Evolutionary conservation across 1,140 invertebrate genomes (phyloP).

Genomic region (Brachionus manjavacas): DNA sequence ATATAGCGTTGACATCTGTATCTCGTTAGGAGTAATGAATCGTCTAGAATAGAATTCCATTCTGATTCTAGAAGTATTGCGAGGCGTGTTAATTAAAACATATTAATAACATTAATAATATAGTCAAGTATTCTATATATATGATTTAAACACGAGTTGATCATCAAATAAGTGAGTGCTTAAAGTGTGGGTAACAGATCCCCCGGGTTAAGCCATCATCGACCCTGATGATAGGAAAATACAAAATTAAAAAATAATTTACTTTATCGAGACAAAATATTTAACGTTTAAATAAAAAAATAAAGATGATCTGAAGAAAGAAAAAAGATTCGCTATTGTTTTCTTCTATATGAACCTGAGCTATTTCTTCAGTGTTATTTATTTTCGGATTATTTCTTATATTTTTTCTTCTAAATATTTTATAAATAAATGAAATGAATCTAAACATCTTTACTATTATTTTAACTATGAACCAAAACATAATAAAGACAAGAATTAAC

Average conservation of each 20-base stretch:
- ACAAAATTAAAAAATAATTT: neutral
- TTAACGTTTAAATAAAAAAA: neutral
- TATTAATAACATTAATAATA: no score
- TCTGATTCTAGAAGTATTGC: no score
- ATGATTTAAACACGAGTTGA: no score
- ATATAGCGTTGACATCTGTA: no score
- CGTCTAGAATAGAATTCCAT: no score
- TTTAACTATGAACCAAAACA: neutral
- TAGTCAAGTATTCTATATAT: no score
- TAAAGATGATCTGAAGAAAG: neutral
- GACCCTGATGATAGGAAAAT: neutral
- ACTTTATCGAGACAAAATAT: neutral
- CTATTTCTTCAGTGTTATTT: neutral
- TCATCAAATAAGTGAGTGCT: conserved; percentile 43
- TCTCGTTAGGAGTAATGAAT: no score
- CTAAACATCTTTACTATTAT: neutral
- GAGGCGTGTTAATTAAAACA: no score
- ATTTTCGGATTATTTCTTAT: neutral
- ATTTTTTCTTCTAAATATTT: neutral
- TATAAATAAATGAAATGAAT: neutral
- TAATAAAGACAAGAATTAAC: neutral
- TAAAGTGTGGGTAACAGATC: neutral
- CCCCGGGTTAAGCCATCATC: neutral
- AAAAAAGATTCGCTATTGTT: neutral
- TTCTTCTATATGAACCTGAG: neutral